Evolutionary conservation across 2,113 vertebrate species (phyloP).

Genomic region (Strix uralensis): DNA sequence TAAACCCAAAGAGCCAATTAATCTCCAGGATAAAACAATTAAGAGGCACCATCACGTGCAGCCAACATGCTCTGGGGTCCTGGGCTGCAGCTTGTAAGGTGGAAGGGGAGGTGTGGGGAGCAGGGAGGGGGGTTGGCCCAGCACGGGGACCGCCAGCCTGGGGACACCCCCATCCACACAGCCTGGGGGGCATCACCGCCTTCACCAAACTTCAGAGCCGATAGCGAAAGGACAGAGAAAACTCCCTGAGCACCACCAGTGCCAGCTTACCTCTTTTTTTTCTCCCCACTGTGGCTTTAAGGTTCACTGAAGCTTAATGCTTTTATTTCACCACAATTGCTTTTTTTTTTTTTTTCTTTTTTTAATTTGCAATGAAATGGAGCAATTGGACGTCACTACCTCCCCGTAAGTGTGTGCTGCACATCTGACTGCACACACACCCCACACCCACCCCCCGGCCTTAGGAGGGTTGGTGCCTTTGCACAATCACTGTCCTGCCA

Average conservation of each 20-base stretch:
- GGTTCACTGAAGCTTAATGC: not conserved
- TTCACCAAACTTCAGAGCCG: not conserved
- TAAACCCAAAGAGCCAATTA: not conserved
- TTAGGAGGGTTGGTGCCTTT: not conserved
- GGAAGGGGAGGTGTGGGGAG: not conserved
- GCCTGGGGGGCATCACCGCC: too few species aligned
- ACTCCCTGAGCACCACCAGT: not conserved
- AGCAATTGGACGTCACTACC: not conserved
- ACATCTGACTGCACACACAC: not conserved
- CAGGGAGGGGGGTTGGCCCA: not conserved
- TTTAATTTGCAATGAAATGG: not conserved
- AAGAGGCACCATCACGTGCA: not conserved
- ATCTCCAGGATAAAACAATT: not conserved
- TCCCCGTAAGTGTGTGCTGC: not conserved
- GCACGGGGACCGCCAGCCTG: not conserved
- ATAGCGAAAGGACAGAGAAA: not conserved
- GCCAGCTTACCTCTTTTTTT: not conserved
- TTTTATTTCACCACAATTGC: not conserved
- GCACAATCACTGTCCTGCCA: too few species aligned
- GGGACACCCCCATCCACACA: not conserved
- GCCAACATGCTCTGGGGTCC: not conserved
- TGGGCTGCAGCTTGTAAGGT: not conserved
- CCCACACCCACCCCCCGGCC: too few species aligned
- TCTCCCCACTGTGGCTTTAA: accelerated
- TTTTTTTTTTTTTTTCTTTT: too few species aligned